phyloP scores from a whole-genome alignment of 37 sponge, comb jelly and placozoan genomes.

The Aplysina aerophoba region DNA sequence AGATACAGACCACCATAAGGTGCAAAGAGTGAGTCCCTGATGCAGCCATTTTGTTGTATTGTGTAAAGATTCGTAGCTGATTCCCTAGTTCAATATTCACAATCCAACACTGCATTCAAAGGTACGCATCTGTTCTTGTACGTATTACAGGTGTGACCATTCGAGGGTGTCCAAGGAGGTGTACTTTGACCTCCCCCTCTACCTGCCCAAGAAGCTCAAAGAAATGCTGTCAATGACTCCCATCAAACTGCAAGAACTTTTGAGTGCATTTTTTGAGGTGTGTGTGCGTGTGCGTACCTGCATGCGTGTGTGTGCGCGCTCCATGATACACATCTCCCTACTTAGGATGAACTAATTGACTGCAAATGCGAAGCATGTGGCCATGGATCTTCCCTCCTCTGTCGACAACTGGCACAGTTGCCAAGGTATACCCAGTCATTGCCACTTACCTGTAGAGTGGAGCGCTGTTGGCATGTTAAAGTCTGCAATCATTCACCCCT shows the following conservation, averaged over 20 bases:
- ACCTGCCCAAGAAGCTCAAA: not conserved
- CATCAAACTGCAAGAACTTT: conserved; percentile 12
- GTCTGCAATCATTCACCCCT: too few species aligned
- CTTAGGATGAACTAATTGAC: conserved; percentile 11
- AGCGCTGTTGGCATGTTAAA: too few species aligned
- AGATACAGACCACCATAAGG: conserved; percentile 56
- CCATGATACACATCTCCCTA: not conserved
- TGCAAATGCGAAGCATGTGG: conserved; percentile 52
- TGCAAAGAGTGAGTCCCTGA: conserved; percentile 58
- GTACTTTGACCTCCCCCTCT: conserved; percentile 14
- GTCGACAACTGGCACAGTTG: conserved; percentile 42
- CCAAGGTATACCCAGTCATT: conserved; percentile 48
- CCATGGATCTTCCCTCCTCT: conserved; percentile 33
- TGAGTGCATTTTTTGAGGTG: conserved; percentile 35
- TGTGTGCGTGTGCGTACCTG: not conserved
- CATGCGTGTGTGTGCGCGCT: conserved; percentile 12
- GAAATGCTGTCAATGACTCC: not conserved
- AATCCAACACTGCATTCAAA: too few species aligned
- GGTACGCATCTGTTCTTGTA: not conserved
- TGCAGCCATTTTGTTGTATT: too few species aligned
- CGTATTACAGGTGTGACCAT: conserved; percentile 2
- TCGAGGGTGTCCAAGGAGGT: conserved; percentile 4
- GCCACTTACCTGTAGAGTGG: too few species aligned
- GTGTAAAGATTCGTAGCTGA: too few species aligned
- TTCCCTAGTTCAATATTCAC: too few species aligned